phyloP scores from a whole-genome alignment of 2,797 vertebrate species.

The Fistularia commersonii region DNA sequence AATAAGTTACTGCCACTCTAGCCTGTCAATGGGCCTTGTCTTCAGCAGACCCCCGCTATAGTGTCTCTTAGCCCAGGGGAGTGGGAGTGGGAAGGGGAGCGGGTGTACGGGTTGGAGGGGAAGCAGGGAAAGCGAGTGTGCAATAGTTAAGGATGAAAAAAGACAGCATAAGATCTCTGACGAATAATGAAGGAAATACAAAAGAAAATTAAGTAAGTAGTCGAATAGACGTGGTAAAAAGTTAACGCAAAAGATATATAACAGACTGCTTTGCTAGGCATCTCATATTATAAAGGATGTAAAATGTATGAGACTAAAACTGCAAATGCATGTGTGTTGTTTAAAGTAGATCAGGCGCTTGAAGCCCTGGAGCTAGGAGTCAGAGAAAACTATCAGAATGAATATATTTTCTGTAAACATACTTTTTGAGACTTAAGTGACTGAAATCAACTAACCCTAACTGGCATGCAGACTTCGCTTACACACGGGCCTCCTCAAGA shows the following conservation, averaged over 20 bases:
- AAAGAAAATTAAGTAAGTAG: constrained; percentile 26
- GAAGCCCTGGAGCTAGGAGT: no score
- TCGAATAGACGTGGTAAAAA: constrained; percentile 13
- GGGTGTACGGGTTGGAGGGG: constrained; percentile 19
- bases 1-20: constrained; percentile 95
- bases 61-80: constrained; percentile 41
- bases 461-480: no score
- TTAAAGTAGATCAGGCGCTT: no score
- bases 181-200: not conserved
- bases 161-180: constrained; percentile 17
- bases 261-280: constrained; percentile 37
- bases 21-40: constrained; percentile 88
- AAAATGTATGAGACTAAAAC: not conserved
- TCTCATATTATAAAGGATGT: constrained; percentile 27
- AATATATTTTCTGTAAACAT: no score
- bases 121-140: constrained; percentile 9
- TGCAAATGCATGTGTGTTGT: no score
- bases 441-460: no score
- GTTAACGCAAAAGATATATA: constrained; percentile 32
- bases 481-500: no score
- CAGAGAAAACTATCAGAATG: no score
- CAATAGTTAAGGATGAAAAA: constrained; percentile 14
- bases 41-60: constrained; percentile 74
- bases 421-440: no score
- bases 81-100: constrained; percentile 27